Evolutionary conservation across 2,797 vertebrate species (phyloP), one percentile per base, ranked within the genome.

Genomic region (Potorous gilbertii): DNA sequence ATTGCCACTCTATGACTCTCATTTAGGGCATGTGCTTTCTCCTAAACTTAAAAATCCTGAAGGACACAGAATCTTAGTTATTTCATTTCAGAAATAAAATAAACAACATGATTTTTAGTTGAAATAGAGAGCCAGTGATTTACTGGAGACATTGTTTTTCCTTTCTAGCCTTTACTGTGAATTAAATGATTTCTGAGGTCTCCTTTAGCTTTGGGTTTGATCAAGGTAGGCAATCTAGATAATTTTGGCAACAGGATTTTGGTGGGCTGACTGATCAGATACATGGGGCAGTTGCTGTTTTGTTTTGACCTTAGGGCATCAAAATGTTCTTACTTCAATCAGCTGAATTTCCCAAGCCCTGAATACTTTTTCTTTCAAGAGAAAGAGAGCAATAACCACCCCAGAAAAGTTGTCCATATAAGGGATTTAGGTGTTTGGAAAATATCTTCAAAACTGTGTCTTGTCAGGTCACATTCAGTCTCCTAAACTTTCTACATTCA

Each of bases 81-180:
- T 96, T 59, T 95, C 95, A 92, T 95, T 97, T 97, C 56, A 97
- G 94, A 96, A 95, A 96, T 97, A 93, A 96, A 97, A 92, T 96
- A 94, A 96, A 92, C 59, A 90, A 90, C 74, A n/a, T 96, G 95
- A 56, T 57, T 56, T 95, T 66, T 90, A 95, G 95, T 55, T 57
- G 92, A 93, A 97, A 93, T 96, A 94, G 96, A 96, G 89, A 92
- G 16, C 18, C 66, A 81, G 6, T 81, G 66, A 81, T n/a, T 81
- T 81, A 40, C 8, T 81, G n/a, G n/a, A 81, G n/a, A 46, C 18
- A 24, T 46, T 24, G 27, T 81, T 81, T 81, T n/a, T 34, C 57
- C 62, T 74, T 74, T 40, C 62, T 40, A 40, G n/a, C 5, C n/a
- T 81, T 46, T 81, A 81, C 24, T 21, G n/a, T 40, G 66, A 81